Base-by-base conservation (phyloP, 2,797 vertebrate species). In the Podargus strigoides region DNA sequence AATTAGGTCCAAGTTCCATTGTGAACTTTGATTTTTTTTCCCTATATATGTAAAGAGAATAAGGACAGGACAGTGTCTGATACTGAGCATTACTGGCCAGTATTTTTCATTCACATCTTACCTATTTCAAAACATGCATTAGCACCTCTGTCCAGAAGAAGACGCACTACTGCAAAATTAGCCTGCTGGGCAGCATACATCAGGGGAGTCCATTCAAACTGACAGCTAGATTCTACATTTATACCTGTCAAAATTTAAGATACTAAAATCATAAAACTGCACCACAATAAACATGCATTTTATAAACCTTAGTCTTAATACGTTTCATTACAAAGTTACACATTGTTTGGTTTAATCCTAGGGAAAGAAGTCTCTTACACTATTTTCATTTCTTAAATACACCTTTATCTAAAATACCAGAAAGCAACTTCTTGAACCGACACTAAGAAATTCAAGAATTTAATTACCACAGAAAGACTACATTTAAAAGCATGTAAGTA, bases 141-240 rank as follows among this genome's bases (percentile, higher is more conserved):
- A 70, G 99, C 99, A n/a, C 99, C 99, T 97, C 98, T 98, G 97
- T 99, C 97, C 96, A 99, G 94, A 69, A 99, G 98, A 60, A 99
- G 94, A 75, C 97, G 98, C 53, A 98, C 97, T 53, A 99, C 80
- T 5, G 98, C 97, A 22, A 97, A 97, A 75, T 99, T 97, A 17
- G 98, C 98, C 91, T 72, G 5, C 95, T 98, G 79, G 79, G 98
- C 99, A 14, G 99, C 98, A 95, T 97, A 99, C 99, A 99, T 99
- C 85, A 99, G 98, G 34, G 98, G 98, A 86, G 98, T 99, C 99
- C 99, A 99, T 8, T 97, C 99, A 96, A 98, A 99, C 17, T 94
- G 95, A 60, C 99, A 98, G 32, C 78, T 97, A 41, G 97, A 98
- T 56, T 99, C 99, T 94, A 99, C 97, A n/a, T 96, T 98, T 96